Conservation (phyloP, 2,888 invertebrate genomes). For the Leptura quadrifasciata region DNA sequence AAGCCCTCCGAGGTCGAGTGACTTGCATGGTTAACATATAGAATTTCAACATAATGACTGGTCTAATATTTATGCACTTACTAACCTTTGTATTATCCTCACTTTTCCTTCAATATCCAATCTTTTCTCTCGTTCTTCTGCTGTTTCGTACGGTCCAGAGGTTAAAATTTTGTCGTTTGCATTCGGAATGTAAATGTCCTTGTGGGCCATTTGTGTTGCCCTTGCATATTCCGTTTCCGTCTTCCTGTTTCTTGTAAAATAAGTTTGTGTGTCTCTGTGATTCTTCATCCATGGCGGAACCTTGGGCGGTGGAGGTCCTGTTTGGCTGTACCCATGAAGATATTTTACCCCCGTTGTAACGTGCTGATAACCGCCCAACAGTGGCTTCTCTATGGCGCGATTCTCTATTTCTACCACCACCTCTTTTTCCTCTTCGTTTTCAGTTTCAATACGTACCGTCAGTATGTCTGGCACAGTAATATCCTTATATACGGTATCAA, state of each 20-base stretch:
- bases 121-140: constrained; percentile 78
- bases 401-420: constrained; percentile 79
- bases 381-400: constrained; percentile 82
- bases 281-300: constrained; percentile 75
- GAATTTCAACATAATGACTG: no score
- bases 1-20: no score
- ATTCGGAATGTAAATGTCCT: constrained; percentile 78
- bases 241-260: constrained; percentile 74
- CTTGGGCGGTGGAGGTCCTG: constrained; percentile 79
- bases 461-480: constrained; percentile 76
- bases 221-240: constrained; percentile 77
- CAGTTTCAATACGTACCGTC: constrained; percentile 75
- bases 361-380: constrained; percentile 88
- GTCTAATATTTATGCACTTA: no score
- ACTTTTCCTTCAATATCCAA: constrained; percentile 75
- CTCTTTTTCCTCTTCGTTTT: constrained; percentile 72
- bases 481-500: constrained; percentile 66
- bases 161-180: constrained; percentile 79
- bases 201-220: constrained; percentile 79
- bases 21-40: no score
- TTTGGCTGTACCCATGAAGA: constrained; percentile 90
- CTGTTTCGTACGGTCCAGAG: constrained; percentile 80
- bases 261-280: constrained; percentile 82
- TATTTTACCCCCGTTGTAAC: constrained; percentile 82
- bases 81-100: constrained; percentile 78